phyloP scores from a whole-genome alignment of 2,888 invertebrate genomes.

The Caenorhabditis parvicauda region DNA sequence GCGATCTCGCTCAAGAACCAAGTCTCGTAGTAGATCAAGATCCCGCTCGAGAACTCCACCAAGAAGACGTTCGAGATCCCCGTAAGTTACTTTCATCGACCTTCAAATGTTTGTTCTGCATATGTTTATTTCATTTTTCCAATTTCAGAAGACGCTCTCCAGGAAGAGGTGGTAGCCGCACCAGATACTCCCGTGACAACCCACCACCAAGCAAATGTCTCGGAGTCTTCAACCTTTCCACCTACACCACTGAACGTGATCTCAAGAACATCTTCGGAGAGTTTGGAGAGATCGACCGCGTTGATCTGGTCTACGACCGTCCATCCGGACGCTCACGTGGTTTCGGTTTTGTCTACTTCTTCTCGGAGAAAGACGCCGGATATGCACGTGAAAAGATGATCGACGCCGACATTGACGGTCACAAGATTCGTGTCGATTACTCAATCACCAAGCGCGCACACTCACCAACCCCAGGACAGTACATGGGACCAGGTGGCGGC shows the following conservation, averaged over 20 bases:
- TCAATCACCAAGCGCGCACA: constrained; percentile 56
- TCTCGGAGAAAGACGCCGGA: constrained; percentile 43
- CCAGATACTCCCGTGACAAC: constrained; percentile 67
- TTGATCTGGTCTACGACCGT: constrained; percentile 88
- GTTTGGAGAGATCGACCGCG: constrained; percentile 84
- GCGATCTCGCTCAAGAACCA: too few relatives aligned
- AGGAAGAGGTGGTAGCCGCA: constrained; percentile 10
- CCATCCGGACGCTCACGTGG: constrained; percentile 68
- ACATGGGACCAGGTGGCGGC: constrained; percentile 47
- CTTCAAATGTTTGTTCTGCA: too few relatives aligned
- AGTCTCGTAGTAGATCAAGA: not conserved
- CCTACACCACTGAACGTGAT: constrained; percentile 87
- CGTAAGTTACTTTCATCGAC: too few relatives aligned
- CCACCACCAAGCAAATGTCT: constrained; percentile 85
- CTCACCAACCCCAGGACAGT: constrained; percentile 58
- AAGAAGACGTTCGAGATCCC: too few relatives aligned
- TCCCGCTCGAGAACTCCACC: not conserved
- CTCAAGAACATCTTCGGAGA: constrained; percentile 87
- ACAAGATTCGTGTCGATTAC: constrained; percentile 55
- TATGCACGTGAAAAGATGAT: constrained; percentile 44
- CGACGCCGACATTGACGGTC: constrained; percentile 38
- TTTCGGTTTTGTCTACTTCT: constrained; percentile 58
- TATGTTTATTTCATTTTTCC: too few relatives aligned
- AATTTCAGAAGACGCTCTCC: too few relatives aligned
- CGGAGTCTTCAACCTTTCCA: constrained; percentile 89